A percentile compares a stretch with the other conserved stretches of the same genome.
phyloP scores from a whole-genome alignment of 2,797 vertebrate genomes.

The Mormyrops attenuatus region DNA sequence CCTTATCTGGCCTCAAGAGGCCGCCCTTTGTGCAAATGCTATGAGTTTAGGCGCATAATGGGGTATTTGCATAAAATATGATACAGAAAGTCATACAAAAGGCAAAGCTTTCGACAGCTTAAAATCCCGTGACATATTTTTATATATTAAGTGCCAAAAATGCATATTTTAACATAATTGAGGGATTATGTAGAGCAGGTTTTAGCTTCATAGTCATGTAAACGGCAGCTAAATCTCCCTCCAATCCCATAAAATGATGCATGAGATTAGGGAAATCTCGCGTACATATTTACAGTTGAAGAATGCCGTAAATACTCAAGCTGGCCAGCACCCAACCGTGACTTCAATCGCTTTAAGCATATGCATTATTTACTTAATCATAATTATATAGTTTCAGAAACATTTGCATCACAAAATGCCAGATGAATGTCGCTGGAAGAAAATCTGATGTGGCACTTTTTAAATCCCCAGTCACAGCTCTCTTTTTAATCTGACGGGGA shows the following conservation, averaged over 20 bases:
- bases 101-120: constrained; percentile 10
- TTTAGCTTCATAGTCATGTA: constrained; percentile 55
- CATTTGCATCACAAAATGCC: background rate
- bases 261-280: constrained; percentile 54
- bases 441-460: background rate
- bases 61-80: constrained; percentile 11
- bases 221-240: constrained; percentile 35
- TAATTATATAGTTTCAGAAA: constrained; percentile 10
- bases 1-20: background rate
- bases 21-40: background rate
- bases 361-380: constrained; percentile 13
- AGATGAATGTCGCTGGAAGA: background rate
- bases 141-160: constrained; percentile 12
- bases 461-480: background rate
- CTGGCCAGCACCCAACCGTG: background rate
- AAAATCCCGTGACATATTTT: constrained; percentile 10
- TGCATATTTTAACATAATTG: constrained; percentile 50
- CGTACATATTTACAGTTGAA: constrained; percentile 52
- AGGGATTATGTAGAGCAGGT: constrained; percentile 62
- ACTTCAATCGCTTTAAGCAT: constrained; percentile 10
- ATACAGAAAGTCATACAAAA: background rate
- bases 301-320: constrained; percentile 15
- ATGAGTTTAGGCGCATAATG: background rate
- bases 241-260: constrained; percentile 65
- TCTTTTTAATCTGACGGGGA: background rate